phyloP scores from a whole-genome alignment of 2,888 invertebrate species.

The Eulithis prunata region DNA sequence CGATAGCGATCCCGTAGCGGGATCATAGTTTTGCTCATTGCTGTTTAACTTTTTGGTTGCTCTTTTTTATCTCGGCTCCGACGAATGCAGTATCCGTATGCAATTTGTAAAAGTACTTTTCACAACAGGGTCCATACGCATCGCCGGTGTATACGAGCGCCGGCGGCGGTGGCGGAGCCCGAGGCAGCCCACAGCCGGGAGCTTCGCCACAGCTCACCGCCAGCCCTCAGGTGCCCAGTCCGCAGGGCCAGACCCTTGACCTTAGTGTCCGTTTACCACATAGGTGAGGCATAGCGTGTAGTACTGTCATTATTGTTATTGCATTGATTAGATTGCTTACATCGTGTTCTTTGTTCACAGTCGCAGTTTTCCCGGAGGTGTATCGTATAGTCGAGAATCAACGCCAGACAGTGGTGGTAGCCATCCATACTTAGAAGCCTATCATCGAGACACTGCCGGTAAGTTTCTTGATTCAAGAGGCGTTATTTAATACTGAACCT shows the following conservation, averaged over 20 bases:
- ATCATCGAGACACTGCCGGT: conserved; percentile 93
- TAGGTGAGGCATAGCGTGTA: conserved; percentile 85
- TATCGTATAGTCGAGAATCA: conserved; percentile 93
- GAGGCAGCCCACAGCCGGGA: conserved; percentile 93
- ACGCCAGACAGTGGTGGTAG: conserved; percentile 95
- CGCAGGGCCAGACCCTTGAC: conserved; percentile 95
- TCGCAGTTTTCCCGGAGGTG: conserved; percentile 87
- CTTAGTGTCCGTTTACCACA: conserved; percentile 94
- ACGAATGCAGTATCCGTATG: conserved; percentile 23
- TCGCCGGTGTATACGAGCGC: conserved; percentile 91
- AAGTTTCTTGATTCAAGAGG: conserved; percentile 2
- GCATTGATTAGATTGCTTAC: conserved; percentile 33
- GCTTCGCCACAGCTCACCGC: conserved; percentile 92
- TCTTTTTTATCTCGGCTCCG: conserved; percentile 29
- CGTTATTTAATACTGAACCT: conserved; percentile 1
- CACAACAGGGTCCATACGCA: conserved; percentile 88
- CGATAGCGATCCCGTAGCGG: conserved; percentile 18
- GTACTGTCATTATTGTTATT: conserved; percentile 7
- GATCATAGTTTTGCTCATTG: conserved; percentile 32
- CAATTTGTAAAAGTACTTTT: conserved; percentile 58
- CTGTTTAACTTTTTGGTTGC: conserved; percentile 35
- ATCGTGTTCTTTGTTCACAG: conserved; percentile 64
- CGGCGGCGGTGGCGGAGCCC: conserved; percentile 88
- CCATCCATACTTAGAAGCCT: conserved; percentile 93
- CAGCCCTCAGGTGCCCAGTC: conserved; percentile 95